Evolutionary conservation across 1,140 invertebrate species (phyloP), one percentile per base, ranked within the genome.

Genomic region (Nephotettix cincticeps): DNA sequence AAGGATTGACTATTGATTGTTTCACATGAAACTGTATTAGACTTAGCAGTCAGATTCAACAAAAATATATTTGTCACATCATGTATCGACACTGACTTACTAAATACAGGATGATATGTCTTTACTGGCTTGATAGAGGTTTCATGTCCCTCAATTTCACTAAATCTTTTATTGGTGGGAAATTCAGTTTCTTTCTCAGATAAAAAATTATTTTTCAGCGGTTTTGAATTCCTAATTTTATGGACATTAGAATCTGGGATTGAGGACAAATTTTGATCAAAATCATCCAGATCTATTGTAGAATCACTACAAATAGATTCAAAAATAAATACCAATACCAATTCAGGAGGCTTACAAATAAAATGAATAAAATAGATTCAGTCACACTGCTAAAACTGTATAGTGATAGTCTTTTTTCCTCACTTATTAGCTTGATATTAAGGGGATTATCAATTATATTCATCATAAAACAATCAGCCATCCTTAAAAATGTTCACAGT

Each of bases 1-100:
- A 70, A 9, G 14, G 69, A 70, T 19, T 70, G 69, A 28, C 58
- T 70, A 23, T 43, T 54, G 36, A 70, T 64, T 25, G 69, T 70
- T 65, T 70, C 69, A 61, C 29, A 47, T 13, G 69, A 70, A 23
- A 70, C 17, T 11, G 32, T 61, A 36, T 63, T 70, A 3, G 36
- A 64, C n/a, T 70, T 70, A 14, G 27, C 27, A 4, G 9, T 28
- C 1, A 64, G 27, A 13, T 19, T 28, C 19, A 63, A 58, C 28
- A 40, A 21, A 17, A 23, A 17, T n/a, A 70, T 13, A 29, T 32
- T 65, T 1, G 69, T 65, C 11, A 70, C 45, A 65, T 70, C 69
- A 27, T 70, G 69, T 19, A 70, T 36, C n/a, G 69, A 70, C 13
- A 70, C 19, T 9, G 47, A 65, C 27, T 45, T 67, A 21, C 56